Evolutionary conservation across 2,113 vertebrate genomes (phyloP).

Genomic region (Cyphomyrus plagiostoma): DNA sequence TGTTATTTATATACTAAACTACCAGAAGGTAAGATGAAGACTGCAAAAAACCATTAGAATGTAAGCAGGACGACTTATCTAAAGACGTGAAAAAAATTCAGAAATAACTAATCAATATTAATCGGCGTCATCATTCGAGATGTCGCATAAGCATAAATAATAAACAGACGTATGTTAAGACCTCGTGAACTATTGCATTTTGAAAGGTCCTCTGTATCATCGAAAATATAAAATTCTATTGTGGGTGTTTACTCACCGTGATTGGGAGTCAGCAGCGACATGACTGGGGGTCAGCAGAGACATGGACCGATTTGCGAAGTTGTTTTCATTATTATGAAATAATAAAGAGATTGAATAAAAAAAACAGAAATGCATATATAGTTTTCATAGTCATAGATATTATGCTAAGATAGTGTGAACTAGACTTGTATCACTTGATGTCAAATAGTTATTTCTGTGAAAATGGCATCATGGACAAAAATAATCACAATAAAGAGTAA

Average conservation of each 20-base stretch:
- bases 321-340: background rate
- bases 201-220: background rate
- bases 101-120: background rate
- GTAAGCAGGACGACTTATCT: background rate
- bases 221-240: background rate
- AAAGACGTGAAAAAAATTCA: background rate
- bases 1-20: background rate
- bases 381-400: background rate
- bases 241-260: background rate
- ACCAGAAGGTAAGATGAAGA: background rate
- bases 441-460: background rate
- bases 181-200: background rate
- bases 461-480: background rate
- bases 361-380: background rate
- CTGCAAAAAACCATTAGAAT: background rate
- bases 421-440: background rate
- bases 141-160: constrained; percentile 6
- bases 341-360: background rate
- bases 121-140: background rate
- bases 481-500: background rate
- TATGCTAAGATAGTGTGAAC: background rate
- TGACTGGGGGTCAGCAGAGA: background rate
- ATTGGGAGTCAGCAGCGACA: background rate
- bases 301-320: background rate
- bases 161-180: background rate